Base-by-base conservation (phyloP, 2,113 vertebrate species). In the Pseudorectes ferrugineus region DNA sequence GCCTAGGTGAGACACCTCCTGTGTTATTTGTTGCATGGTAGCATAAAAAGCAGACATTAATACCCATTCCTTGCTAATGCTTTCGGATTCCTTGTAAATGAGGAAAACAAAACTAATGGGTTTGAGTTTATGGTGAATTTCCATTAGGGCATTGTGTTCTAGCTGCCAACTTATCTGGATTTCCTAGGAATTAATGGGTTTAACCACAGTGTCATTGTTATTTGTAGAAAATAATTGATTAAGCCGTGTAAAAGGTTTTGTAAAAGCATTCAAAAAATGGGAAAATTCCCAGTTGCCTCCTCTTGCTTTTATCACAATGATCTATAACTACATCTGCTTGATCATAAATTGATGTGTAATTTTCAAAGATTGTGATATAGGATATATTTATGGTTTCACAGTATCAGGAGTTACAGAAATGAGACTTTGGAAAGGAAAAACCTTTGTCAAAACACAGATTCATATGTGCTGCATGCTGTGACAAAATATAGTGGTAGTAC, bases 161-260 rank as follows among this genome's bases (percentile, higher is more conserved):
- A 88, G 40, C 61, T 95, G 83, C 74, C 62, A 94, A 35, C 40
- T 88, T 49, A 93, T 76, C 83, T 88, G 65, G 49, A 93, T 93
- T 96, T 96, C 48, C 55, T 75, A 81, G 15, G 49, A 83, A 77
- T 55, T 36, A 93, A 95, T 62, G 77, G 67, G n/a, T 91, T 95
- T 77, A 84, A 95, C 65, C n/a, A 71, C 55, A 58, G 12, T n/a
- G 38, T 45, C 61, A 26, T 54, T 70, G 33, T 23, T 92, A n/a
- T 42, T 94, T 72, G 29, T 52, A 46, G 24, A 86, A 97, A 83
- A 89, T 49, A 91, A 93, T 89, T 89, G 72, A 94, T 92, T 94
- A 91, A 84, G 35, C 31, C 1, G 0, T 17, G 13, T 51, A 48
- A 94, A 84, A 90, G 18, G 46, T 61, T 93, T 94, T 87, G 66